phyloP scores from a whole-genome alignment of 2,888 invertebrate genomes.

The Acronicta leporina region DNA sequence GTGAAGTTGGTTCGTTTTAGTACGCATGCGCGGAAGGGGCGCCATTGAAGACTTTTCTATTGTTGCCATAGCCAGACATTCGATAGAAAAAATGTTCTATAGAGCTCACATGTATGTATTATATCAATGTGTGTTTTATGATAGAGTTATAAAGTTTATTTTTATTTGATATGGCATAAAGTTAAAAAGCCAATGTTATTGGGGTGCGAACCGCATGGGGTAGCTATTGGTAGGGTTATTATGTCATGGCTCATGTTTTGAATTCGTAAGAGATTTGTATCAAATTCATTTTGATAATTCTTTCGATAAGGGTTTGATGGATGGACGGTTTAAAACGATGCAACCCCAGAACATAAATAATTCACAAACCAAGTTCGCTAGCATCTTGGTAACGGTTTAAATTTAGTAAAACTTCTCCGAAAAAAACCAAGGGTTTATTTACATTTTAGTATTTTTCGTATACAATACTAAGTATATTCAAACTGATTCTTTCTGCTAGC shows the following conservation, averaged over 20 bases:
- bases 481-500: no score
- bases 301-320: slow-evolving; percentile 50
- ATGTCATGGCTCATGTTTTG: slow-evolving; percentile 71
- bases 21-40: slow-evolving; percentile 84
- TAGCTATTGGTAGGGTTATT: slow-evolving; percentile 70
- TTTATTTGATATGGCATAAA: slow-evolving; percentile 57
- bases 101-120: slow-evolving; percentile 57
- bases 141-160: slow-evolving; percentile 66
- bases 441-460: no score
- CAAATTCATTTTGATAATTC: slow-evolving; percentile 48
- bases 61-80: slow-evolving; percentile 80
- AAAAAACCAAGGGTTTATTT: not conserved
- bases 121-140: slow-evolving; percentile 65
- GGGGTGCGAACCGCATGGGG: slow-evolving; percentile 63
- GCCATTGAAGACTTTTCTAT: slow-evolving; percentile 75
- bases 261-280: slow-evolving; percentile 56
- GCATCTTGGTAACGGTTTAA: not conserved
- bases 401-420: not conserved
- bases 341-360: slow-evolving; percentile 1
- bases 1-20: slow-evolving; percentile 73
- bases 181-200: slow-evolving; percentile 45
- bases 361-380: not conserved
- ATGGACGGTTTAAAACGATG: slow-evolving; percentile 41
- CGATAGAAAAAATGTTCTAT: slow-evolving; percentile 70
- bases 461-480: no score